Conservation (phyloP, 2,113 vertebrate species). For the Tachycineta bicolor region DNA sequence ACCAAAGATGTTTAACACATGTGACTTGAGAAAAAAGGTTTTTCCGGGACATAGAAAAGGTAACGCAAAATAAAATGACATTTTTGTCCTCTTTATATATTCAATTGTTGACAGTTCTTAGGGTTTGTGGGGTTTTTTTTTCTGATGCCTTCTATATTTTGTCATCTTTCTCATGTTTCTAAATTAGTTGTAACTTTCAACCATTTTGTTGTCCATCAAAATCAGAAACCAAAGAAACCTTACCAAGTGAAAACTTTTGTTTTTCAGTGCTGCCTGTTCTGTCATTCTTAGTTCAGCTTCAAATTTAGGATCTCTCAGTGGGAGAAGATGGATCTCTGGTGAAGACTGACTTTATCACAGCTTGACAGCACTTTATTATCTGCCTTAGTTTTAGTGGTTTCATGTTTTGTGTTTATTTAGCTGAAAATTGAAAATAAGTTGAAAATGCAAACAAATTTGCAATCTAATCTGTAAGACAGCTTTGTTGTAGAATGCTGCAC, state of each 20-base stretch:
- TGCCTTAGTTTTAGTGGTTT: constrained; percentile 15
- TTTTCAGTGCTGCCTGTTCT: constrained; percentile 7
- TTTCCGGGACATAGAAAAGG: neutral
- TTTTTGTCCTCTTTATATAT: neutral
- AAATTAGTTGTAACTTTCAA: constrained; percentile 22
- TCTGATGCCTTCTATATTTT: neutral
- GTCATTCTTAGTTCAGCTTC: constrained; percentile 30
- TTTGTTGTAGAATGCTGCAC: neutral
- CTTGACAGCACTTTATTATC: constrained; percentile 40
- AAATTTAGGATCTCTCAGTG: constrained; percentile 50
- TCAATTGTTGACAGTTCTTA: neutral
- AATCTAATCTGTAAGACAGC: neutral
- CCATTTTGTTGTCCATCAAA: constrained; percentile 46
- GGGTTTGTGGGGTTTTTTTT: neutral
- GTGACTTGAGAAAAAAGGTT: neutral
- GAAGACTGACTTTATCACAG: constrained; percentile 49
- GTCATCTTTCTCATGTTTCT: constrained; percentile 2
- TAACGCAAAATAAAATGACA: neutral
- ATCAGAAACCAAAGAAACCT: constrained; percentile 15
- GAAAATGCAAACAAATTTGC: constrained; percentile 4
- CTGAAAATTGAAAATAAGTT: constrained; percentile 36
- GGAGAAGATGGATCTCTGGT: constrained; percentile 39
- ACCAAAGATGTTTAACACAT: neutral
- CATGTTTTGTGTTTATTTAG: constrained; percentile 28
- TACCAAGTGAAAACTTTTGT: neutral